Percentiles rank a stretch among this genome's conserved stretches.
Evolutionary conservation across 2,797 vertebrate genomes (phyloP).

Genomic region (Aphelocoma californica): DNA sequence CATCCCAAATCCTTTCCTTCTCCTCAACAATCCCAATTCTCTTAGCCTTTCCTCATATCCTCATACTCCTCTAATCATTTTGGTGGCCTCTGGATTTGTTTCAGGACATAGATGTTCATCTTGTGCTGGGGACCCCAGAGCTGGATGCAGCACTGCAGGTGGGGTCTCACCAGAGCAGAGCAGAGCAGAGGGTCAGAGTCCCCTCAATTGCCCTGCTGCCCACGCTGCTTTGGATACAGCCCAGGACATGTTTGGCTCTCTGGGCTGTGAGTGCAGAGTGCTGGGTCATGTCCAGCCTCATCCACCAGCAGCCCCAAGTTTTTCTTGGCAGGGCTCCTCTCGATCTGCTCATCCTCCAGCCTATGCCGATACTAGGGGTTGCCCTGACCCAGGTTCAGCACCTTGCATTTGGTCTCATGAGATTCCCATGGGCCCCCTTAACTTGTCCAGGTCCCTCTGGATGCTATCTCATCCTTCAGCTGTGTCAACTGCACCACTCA

Average conservation of each 20-base stretch:
- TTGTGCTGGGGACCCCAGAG: neutral
- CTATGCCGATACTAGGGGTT: neutral
- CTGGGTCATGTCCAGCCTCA: neutral
- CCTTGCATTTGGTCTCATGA: neutral
- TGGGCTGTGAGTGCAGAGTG: neutral
- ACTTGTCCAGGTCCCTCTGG: neutral
- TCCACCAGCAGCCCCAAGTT: rapidly evolving
- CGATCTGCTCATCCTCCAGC: rapidly evolving
- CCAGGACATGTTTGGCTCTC: neutral
- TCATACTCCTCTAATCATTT: neutral
- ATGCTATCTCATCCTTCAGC: neutral
- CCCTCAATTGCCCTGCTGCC: neutral
- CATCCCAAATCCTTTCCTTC: neutral
- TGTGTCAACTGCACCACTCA: neutral
- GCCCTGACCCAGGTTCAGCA: neutral
- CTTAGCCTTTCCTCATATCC: neutral
- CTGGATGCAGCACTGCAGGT: rapidly evolving
- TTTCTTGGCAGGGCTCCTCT: rapidly evolving
- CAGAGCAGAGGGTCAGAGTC: neutral
- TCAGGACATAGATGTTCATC: rapidly evolving
- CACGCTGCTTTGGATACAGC: neutral
- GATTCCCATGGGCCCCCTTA: neutral
- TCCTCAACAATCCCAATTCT: neutral
- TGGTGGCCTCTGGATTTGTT: neutral
- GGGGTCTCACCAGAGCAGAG: neutral